Conservation (phyloP, 2,797 vertebrate species). For the Rhinichthys osculus region DNA sequence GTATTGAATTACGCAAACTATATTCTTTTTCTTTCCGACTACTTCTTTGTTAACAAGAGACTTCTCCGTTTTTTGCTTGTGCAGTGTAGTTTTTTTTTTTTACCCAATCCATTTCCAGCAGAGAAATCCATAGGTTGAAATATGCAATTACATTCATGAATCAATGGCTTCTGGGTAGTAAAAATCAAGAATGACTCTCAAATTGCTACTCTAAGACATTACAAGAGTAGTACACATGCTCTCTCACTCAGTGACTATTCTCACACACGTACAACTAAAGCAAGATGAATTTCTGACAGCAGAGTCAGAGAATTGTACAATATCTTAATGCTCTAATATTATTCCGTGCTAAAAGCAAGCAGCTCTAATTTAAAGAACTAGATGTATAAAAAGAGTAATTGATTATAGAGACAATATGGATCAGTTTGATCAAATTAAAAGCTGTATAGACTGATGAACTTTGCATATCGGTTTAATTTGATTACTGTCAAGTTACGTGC, state of each 20-base stretch:
- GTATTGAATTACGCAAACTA: conserved; percentile 31
- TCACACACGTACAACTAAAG: neutral
- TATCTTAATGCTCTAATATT: neutral
- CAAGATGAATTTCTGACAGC: conserved; percentile 4
- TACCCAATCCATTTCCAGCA: neutral
- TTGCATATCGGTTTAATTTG: neutral
- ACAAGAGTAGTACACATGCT: neutral
- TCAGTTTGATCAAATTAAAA: neutral
- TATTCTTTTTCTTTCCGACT: neutral
- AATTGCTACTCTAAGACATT: neutral
- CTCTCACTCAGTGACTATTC: neutral
- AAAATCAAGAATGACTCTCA: neutral
- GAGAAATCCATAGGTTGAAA: conserved; percentile 1
- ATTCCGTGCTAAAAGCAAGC: neutral
- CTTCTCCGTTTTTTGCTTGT: conserved; percentile 3
- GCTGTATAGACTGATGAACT: neutral
- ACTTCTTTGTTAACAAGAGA: conserved; percentile 22
- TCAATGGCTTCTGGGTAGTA: neutral
- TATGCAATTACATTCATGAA: conserved; percentile 22
- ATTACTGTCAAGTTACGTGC: neutral
- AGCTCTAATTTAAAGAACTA: neutral
- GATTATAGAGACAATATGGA: neutral
- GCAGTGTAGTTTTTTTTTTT: neutral
- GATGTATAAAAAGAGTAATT: neutral
- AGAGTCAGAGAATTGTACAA: neutral